Percentiles rank a stretch among this genome's conserved stretches.
Evolutionary conservation across 2,113 vertebrate genomes (phyloP).

Genomic region (Grantiella picta): DNA sequence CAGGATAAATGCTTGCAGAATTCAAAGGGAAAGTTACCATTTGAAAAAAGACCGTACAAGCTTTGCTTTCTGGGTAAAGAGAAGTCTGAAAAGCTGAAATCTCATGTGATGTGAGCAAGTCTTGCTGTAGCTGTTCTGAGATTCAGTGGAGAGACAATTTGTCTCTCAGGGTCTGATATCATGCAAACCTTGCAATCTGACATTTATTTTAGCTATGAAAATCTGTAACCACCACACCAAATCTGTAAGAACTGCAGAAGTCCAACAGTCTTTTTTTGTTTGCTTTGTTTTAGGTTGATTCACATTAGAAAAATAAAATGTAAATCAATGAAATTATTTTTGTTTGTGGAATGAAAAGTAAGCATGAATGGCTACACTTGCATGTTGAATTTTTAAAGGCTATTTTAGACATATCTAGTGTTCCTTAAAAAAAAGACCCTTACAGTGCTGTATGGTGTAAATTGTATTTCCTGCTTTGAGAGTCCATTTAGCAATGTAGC

Average conservation of each 20-base stretch:
- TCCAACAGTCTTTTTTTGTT: constrained; percentile 12
- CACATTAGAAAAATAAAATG: not conserved
- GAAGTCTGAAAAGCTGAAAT: constrained; percentile 76
- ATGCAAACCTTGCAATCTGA: constrained; percentile 83
- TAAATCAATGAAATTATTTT: not conserved
- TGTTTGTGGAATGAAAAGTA: not conserved
- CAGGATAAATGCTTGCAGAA: constrained; percentile 68
- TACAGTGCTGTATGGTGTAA: not conserved
- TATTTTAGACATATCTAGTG: not conserved
- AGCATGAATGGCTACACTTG: not conserved
- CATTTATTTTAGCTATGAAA: constrained; percentile 93
- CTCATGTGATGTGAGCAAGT: constrained; percentile 74
- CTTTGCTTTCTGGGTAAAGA: constrained; percentile 78
- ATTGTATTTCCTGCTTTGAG: constrained; percentile 76
- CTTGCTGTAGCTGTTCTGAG: constrained; percentile 70
- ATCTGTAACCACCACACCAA: constrained; percentile 32
- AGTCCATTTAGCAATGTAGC: constrained; percentile 80
- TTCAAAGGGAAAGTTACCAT: constrained; percentile 80
- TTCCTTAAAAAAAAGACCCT: not conserved
- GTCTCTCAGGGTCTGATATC: constrained; percentile 85
- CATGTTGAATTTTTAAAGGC: not conserved
- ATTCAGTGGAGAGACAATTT: constrained; percentile 71
- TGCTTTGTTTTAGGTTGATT: constrained; percentile 24
- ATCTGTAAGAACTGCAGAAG: constrained; percentile 12
- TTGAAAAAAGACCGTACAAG: constrained; percentile 74